Conservation (phyloP, 2,797 vertebrate genomes). For the Halcyon badia region DNA sequence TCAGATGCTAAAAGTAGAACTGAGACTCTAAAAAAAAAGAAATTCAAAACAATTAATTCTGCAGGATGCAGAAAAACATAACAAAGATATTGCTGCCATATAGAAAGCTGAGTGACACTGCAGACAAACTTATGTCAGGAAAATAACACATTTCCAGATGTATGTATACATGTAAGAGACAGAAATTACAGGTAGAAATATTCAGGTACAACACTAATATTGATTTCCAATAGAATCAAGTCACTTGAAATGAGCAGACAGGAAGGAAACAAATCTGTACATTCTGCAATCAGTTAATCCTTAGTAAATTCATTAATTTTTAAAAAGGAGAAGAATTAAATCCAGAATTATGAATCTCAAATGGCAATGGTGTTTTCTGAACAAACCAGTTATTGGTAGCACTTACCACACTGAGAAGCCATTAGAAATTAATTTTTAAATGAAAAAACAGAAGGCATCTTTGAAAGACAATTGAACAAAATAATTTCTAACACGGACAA, state of each 20-base stretch:
- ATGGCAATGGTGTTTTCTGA: conserved; percentile 68
- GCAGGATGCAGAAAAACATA: not conserved
- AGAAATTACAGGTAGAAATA: not conserved
- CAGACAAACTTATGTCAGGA: not conserved
- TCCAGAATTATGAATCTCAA: conserved; percentile 71
- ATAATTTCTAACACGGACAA: conserved; percentile 54
- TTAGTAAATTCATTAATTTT: conserved; percentile 77
- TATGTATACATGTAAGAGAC: not conserved
- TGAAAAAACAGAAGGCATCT: conserved; percentile 50
- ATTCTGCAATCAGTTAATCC: conserved; percentile 64
- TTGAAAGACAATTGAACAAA: conserved; percentile 34
- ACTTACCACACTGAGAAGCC: conserved; percentile 31
- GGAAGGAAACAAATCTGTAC: conserved; percentile 72
- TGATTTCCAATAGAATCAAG: conserved; percentile 68
- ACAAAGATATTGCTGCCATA: not conserved
- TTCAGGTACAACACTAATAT: conserved; percentile 6
- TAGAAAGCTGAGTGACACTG: not conserved
- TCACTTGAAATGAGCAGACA: conserved; percentile 56
- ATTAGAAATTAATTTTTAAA: conserved; percentile 75
- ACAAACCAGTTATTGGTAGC: conserved; percentile 64
- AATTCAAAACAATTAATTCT: not conserved
- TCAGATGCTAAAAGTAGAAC: not conserved
- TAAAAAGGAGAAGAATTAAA: conserved; percentile 68
- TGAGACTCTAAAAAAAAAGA: not conserved
- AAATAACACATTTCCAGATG: not conserved